These are phyloP conservation scores for Labroides dimidiatus DNA, from an alignment of 2,797 vertebrate genomes.

Conservation along the genomic window DNA sequence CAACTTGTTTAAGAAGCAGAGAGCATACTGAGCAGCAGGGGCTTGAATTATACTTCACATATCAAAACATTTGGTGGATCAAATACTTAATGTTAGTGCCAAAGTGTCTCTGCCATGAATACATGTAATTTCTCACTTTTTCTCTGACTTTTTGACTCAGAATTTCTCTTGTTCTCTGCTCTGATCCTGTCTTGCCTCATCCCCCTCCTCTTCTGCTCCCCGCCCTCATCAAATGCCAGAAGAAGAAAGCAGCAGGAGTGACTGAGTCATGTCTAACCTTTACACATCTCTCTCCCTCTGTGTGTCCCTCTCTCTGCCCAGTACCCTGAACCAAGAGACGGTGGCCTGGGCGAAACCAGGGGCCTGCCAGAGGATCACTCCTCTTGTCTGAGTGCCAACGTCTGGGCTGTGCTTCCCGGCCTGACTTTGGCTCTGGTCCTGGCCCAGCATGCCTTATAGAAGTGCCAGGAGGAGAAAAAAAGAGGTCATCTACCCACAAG, in stretches of 20 bases:
- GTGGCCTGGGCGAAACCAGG: slow-evolving; percentile 52
- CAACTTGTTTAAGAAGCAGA: slow-evolving; percentile 73
- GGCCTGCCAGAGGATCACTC: slow-evolving; percentile 68
- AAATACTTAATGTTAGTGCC: slow-evolving; percentile 51
- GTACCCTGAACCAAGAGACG: slow-evolving; percentile 63
- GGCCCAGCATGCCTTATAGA: slow-evolving; percentile 80
- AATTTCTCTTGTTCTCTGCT: slow-evolving; percentile 37
- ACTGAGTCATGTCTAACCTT: slow-evolving; percentile 79
- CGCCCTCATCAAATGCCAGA: slow-evolving; percentile 65
- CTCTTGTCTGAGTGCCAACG: slow-evolving; percentile 67
- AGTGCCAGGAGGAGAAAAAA: slow-evolving; percentile 72
- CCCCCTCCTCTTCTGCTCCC: slow-evolving; percentile 23
- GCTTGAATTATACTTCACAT: slow-evolving; percentile 63
- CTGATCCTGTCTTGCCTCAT: slow-evolving; percentile 43
- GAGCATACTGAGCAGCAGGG: slow-evolving; percentile 58
- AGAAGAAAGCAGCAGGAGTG: slow-evolving; percentile 47
- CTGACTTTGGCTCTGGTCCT: slow-evolving; percentile 76
- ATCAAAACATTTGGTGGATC: slow-evolving; percentile 70
- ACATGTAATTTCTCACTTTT: slow-evolving; percentile 38
- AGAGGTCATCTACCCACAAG: slow-evolving; percentile 79
- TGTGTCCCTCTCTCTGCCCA: slow-evolving; percentile 66
- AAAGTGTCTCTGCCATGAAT: slow-evolving; percentile 43
- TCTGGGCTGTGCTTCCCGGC: slow-evolving; percentile 76
- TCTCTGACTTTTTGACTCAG: slow-evolving; percentile 43
- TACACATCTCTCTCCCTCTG: slow-evolving; percentile 60